A percentile compares a stretch with the other conserved stretches of the same genome.
These are phyloP conservation scores for Ara ararauna DNA, from an alignment of 2,797 vertebrate species.

Conservation along the genomic window DNA sequence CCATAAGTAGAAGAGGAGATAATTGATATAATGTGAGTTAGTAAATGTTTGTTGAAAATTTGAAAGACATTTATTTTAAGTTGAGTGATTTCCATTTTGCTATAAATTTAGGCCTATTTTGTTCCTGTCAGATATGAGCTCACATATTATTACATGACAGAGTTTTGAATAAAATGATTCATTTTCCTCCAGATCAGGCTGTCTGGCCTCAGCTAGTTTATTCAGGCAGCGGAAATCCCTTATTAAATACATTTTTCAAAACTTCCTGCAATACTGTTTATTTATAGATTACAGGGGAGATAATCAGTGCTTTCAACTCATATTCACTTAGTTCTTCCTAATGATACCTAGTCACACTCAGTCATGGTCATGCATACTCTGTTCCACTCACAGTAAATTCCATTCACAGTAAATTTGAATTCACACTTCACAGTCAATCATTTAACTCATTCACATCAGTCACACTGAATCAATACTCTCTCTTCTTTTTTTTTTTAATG, in stretches of 20 bases:
- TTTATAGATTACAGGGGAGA: slow-evolving; percentile 75
- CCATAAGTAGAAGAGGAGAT: neutral
- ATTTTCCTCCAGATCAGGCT: slow-evolving; percentile 61
- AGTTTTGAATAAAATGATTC: slow-evolving; percentile 63
- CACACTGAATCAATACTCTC: slow-evolving; percentile 68
- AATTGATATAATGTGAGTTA: neutral
- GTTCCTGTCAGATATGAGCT: slow-evolving; percentile 25
- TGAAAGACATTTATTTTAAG: neutral
- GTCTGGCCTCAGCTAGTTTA: slow-evolving; percentile 71
- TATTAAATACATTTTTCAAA: slow-evolving; percentile 79
- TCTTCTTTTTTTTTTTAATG: neutral
- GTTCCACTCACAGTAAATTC: slow-evolving; percentile 66
- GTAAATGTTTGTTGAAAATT: neutral
- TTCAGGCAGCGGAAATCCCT: slow-evolving; percentile 75
- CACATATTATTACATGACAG: slow-evolving; percentile 40
- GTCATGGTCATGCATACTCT: slow-evolving; percentile 69
- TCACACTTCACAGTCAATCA: slow-evolving; percentile 76
- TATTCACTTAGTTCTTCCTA: slow-evolving; percentile 65
- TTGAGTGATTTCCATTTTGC: neutral
- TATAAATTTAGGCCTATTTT: slow-evolving; percentile 32
- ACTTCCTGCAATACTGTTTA: slow-evolving; percentile 71
- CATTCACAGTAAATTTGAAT: slow-evolving; percentile 71
- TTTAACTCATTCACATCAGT: slow-evolving; percentile 75
- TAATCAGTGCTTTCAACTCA: slow-evolving; percentile 72
- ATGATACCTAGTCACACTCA: slow-evolving; percentile 72